phyloP scores from a whole-genome alignment of 2,888 invertebrate species.

The Melitaea athalia region DNA sequence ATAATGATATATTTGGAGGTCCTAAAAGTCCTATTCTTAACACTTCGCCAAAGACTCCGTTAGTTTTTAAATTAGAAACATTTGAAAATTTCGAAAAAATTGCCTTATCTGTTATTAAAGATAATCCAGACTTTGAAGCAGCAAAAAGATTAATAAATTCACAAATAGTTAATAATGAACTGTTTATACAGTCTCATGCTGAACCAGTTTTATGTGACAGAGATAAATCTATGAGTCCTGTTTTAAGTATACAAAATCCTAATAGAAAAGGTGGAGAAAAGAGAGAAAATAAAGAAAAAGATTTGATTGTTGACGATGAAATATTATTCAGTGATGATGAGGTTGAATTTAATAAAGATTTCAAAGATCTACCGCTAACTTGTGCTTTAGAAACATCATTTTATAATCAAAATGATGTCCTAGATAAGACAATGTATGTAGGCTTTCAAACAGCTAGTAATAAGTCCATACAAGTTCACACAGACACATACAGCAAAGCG shows the following conservation, averaged over 20 bases:
- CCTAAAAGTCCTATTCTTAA: slow-evolving; percentile 45
- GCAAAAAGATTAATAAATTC: slow-evolving; percentile 63
- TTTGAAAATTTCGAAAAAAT: slow-evolving; percentile 70
- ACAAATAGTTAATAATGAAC: slow-evolving; percentile 53
- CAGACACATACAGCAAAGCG: slow-evolving; percentile 63
- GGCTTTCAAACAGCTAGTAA: slow-evolving; percentile 74
- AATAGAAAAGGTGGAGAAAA: slow-evolving; percentile 17
- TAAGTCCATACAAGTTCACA: slow-evolving; percentile 63
- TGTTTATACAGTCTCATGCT: slow-evolving; percentile 46
- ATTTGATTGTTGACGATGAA: slow-evolving; percentile 54
- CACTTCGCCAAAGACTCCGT: slow-evolving; percentile 42
- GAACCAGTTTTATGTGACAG: slow-evolving; percentile 38
- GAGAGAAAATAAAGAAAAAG: slow-evolving; percentile 25
- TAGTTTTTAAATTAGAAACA: slow-evolving; percentile 56
- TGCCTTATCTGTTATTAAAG: slow-evolving; percentile 56
- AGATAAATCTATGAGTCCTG: slow-evolving; percentile 39
- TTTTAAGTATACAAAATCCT: slow-evolving; percentile 18
- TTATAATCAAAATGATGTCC: slow-evolving; percentile 48
- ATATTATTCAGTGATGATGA: slow-evolving; percentile 75
- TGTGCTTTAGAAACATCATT: slow-evolving; percentile 63
- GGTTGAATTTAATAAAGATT: slow-evolving; percentile 47
- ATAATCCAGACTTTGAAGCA: slow-evolving; percentile 48
- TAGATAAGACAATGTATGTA: slow-evolving; percentile 68
- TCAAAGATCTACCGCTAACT: slow-evolving; percentile 62
- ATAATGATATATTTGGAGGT: slow-evolving; percentile 8